phyloP scores from a whole-genome alignment of 2,888 invertebrate species.

The Nezara viridula region DNA sequence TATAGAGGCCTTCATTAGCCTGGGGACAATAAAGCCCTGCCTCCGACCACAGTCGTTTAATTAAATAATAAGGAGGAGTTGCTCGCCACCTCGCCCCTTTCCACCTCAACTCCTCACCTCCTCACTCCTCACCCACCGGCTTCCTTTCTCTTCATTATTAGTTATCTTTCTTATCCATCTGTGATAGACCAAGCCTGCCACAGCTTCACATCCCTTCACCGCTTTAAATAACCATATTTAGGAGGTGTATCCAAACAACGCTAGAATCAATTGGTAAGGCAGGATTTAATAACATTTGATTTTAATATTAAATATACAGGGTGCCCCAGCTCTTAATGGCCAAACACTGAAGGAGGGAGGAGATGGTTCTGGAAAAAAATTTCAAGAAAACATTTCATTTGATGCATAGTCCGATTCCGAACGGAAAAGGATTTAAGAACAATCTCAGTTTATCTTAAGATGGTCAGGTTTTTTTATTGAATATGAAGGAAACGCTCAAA shows the following conservation, averaged over 20 bases:
- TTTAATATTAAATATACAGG: too few species aligned
- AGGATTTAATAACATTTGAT: too few species aligned
- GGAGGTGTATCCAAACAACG: background rate
- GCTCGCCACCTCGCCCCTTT: background rate
- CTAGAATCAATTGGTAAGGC: too few species aligned
- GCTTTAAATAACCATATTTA: background rate
- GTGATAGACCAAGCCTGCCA: background rate
- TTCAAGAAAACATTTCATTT: too few species aligned
- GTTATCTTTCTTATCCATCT: background rate
- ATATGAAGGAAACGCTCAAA: too few species aligned
- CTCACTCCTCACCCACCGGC: background rate
- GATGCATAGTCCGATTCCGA: too few species aligned
- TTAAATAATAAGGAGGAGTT: conserved; percentile 25
- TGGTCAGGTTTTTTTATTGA: too few species aligned
- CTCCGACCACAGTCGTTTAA: background rate
- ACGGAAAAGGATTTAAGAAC: too few species aligned
- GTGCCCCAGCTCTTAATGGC: too few species aligned
- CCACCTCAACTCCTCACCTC: background rate
- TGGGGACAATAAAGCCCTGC: conserved; percentile 17
- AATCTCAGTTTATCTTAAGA: too few species aligned
- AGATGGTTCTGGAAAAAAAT: too few species aligned
- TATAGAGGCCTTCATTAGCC: conserved; percentile 7
- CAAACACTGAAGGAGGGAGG: too few species aligned
- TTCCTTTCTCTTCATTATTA: conserved; percentile 6
- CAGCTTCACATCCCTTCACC: background rate